Conservation (phyloP, 2,888 invertebrate species). For the Zaprionus lineosus region DNA sequence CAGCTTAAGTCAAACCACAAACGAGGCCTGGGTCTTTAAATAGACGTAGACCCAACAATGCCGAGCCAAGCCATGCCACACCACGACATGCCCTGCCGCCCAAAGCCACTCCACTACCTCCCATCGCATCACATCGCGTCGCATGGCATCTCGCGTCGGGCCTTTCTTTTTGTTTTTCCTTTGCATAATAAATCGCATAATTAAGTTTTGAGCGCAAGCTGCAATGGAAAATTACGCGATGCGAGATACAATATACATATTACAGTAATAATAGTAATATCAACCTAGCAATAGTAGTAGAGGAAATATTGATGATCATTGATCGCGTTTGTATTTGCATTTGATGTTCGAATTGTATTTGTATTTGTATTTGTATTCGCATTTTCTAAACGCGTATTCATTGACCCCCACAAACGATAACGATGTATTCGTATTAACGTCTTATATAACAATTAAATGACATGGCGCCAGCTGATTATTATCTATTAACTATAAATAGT, state of each 20-base stretch:
- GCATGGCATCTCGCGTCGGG: conserved; percentile 25
- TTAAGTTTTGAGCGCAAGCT: conserved; percentile 55
- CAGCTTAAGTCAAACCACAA: conserved; percentile 39
- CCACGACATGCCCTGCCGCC: too few relatives aligned
- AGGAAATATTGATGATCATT: conserved; percentile 19
- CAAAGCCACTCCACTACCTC: too few relatives aligned
- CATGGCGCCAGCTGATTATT: neutral
- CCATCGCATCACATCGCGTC: too few relatives aligned
- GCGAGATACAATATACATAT: conserved; percentile 7
- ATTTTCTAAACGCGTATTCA: conserved; percentile 46
- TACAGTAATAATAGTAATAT: neutral
- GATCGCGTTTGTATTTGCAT: too few relatives aligned
- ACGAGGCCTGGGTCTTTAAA: conserved; percentile 55
- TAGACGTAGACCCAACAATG: conserved; percentile 43
- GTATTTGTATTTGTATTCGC: too few relatives aligned
- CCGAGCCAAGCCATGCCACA: too few relatives aligned
- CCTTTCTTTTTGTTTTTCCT: conserved; percentile 1
- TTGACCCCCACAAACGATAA: conserved; percentile 45
- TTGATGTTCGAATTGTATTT: neutral
- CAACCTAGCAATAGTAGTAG: conserved; percentile 9
- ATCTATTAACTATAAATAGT: neutral
- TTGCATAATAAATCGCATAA: conserved; percentile 77
- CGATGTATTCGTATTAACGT: neutral
- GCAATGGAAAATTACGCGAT: conserved; percentile 61
- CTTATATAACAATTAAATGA: neutral